A percentile compares a stretch with the other conserved stretches of the same genome.
phyloP scores from a whole-genome alignment of 2,888 invertebrate species.

The Hololepta plana region DNA sequence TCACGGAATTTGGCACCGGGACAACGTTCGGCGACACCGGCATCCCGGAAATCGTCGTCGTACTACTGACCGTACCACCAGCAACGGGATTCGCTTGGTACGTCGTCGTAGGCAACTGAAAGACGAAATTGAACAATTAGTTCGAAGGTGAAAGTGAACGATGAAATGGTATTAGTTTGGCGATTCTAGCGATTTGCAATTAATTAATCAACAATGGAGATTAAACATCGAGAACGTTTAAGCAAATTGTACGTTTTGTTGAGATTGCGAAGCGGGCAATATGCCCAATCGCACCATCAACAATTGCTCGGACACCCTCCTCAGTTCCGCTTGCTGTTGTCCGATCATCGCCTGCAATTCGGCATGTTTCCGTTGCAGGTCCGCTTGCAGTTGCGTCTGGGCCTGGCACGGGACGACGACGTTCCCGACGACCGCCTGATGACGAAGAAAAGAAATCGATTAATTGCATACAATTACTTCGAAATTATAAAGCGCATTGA shows the following conservation, averaged over 20 bases:
- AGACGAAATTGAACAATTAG: too few species aligned
- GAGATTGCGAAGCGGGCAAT: conserved; percentile 19
- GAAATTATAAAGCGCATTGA: conserved; percentile 19
- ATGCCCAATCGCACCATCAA: conserved; percentile 65
- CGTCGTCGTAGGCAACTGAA: too few species aligned
- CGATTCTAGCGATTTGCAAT: too few species aligned
- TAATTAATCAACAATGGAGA: too few species aligned
- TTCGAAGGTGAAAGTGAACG: too few species aligned
- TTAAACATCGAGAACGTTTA: conserved; percentile 17
- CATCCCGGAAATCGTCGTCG: too few species aligned
- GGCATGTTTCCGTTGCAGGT: conserved; percentile 66
- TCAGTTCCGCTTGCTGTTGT: conserved; percentile 71
- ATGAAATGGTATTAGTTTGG: too few species aligned
- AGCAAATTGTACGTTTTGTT: conserved; percentile 5
- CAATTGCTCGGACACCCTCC: conserved; percentile 72
- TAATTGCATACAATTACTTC: conserved; percentile 7
- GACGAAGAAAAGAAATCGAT: conserved; percentile 6
- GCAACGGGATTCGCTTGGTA: too few species aligned
- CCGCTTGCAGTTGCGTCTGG: conserved; percentile 46
- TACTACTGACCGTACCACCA: too few species aligned
- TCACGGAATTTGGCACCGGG: too few species aligned
- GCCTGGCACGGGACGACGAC: conserved; percentile 37
- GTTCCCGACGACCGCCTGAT: conserved; percentile 23
- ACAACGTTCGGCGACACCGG: too few species aligned
- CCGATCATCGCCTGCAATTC: conserved; percentile 70